Evolutionary conservation across 2,113 vertebrate genomes (phyloP).

Genomic region (Malurus melanocephalus): DNA sequence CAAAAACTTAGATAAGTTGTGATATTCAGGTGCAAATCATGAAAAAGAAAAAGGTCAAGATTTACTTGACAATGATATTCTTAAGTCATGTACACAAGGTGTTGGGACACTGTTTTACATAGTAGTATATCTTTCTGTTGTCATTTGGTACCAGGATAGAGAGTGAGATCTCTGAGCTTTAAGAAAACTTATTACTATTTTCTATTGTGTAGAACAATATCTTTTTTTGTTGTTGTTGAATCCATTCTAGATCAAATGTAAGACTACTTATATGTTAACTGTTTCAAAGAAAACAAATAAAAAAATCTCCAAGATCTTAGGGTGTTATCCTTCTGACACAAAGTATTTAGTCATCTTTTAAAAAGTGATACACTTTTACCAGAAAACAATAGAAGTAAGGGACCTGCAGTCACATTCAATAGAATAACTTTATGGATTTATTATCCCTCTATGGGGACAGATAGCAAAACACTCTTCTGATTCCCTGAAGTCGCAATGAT

Average conservation of each 20-base stretch:
- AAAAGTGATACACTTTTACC: not conserved
- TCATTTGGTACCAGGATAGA: not conserved
- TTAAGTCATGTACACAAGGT: not conserved
- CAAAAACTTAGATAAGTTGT: not conserved
- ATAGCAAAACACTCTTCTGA: not conserved
- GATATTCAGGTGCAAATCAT: not conserved
- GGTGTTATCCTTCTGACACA: not conserved
- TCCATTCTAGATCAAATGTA: not conserved
- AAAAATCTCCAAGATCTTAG: not conserved
- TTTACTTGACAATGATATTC: not conserved
- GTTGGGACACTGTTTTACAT: not conserved
- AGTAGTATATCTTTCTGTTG: not conserved
- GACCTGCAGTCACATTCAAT: not conserved
- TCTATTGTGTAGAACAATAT: not conserved
- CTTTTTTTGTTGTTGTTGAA: not conserved
- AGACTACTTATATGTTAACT: not conserved
- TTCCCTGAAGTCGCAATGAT: not conserved
- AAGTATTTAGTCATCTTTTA: not conserved
- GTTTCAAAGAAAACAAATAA: not conserved
- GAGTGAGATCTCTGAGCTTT: not conserved
- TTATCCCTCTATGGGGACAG: not conserved
- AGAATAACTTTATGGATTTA: accelerated
- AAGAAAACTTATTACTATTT: not conserved
- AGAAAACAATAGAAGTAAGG: not conserved
- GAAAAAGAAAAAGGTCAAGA: not conserved